Percentiles rank a stretch among this genome's conserved stretches.
Evolutionary conservation across 1,140 invertebrate genomes (phyloP).

Genomic region (Habropoda laboriosa): DNA sequence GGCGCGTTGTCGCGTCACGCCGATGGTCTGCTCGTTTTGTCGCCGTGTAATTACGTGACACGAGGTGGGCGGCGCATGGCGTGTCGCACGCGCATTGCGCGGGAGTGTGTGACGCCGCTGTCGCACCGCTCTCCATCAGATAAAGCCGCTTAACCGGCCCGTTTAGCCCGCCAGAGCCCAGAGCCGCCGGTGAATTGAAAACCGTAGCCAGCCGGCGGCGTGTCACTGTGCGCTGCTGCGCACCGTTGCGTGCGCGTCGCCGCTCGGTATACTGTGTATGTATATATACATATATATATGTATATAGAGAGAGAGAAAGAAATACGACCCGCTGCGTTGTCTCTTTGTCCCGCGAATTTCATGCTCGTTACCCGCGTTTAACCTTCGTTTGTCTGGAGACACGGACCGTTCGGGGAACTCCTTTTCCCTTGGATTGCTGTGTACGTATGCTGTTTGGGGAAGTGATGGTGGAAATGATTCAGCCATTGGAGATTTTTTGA

Average conservation of each 20-base stretch:
- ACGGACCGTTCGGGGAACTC: not conserved
- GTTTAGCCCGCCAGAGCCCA: conserved; percentile 32
- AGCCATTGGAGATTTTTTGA: no score
- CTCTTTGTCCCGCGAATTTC: conserved; percentile 15
- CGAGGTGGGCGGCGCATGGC: conserved; percentile 68
- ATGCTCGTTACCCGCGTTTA: conserved; percentile 33
- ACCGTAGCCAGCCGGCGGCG: not conserved
- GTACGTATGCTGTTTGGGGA: no score
- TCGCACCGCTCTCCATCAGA: conserved; percentile 48
- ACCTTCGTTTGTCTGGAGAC: not conserved
- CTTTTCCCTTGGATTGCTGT: not conserved
- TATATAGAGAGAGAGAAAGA: no score
- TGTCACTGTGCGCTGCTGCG: conserved; percentile 5
- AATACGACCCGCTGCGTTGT: not conserved
- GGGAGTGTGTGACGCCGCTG: conserved; percentile 55
- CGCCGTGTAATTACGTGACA: conserved; percentile 67
- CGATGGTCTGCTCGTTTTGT: conserved; percentile 66
- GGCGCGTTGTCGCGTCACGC: conserved; percentile 54
- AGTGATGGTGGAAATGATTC: no score
- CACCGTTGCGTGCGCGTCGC: not conserved
- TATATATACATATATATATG: no score
- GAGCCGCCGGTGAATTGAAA: conserved; percentile 21
- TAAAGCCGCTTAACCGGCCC: conserved; percentile 51
- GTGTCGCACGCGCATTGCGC: conserved; percentile 67
- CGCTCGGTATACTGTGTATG: no score